These are phyloP conservation scores for Dallia pectoralis DNA, from an alignment of 2,797 vertebrate species.

Conservation along the genomic window DNA sequence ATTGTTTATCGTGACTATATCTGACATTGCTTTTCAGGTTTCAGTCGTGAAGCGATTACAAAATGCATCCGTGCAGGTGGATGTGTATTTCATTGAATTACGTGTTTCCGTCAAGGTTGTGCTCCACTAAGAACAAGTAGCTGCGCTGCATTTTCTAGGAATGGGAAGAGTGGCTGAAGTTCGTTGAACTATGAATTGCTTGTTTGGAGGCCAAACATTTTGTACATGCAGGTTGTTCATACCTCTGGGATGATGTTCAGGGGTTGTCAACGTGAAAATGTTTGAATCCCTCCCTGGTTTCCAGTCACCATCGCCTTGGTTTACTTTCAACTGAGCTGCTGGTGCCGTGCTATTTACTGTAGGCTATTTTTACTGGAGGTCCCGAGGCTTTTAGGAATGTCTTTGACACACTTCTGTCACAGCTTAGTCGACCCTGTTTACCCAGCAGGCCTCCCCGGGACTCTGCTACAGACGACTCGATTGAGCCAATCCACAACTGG, in stretches of 20 bases:
- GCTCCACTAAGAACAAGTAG: not conserved
- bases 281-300: not conserved
- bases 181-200: not conserved
- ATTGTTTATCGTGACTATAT: not conserved
- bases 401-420: not conserved
- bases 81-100: not conserved
- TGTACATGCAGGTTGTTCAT: no score
- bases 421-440: not conserved
- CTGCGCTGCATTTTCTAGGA: not conserved
- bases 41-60: not conserved
- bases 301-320: constrained; percentile 2
- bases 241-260: no score
- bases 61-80: not conserved
- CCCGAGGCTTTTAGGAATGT: constrained; percentile 22
- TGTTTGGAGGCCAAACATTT: not conserved
- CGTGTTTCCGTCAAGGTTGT: not conserved
- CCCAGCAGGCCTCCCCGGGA: not conserved
- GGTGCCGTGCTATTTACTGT: constrained; percentile 36
- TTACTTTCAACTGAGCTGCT: constrained; percentile 38
- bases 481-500: not conserved
- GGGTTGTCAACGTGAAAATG: no score
- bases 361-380: constrained; percentile 51
- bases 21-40: not conserved
- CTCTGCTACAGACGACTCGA: not conserved
- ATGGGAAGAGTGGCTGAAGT: not conserved